These are phyloP conservation scores for Drosophila multiciliata DNA, from an alignment of 2,888 invertebrate genomes.

Conservation along the genomic window DNA sequence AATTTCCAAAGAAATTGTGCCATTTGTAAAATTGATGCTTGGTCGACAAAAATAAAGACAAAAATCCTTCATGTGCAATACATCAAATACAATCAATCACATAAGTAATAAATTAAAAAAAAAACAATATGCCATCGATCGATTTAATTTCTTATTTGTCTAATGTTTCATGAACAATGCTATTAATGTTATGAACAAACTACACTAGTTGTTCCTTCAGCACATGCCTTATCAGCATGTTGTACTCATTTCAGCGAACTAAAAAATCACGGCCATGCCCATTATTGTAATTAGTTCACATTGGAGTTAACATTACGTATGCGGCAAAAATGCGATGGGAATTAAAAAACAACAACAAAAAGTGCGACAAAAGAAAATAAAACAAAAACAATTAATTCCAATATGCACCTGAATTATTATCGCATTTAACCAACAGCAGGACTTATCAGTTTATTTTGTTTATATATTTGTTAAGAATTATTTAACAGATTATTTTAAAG, in stretches of 20 bases:
- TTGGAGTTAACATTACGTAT: constrained; percentile 37
- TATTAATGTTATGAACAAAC: constrained; percentile 9
- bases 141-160: constrained; percentile 53
- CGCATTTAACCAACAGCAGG: not conserved
- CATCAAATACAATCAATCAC: constrained; percentile 44
- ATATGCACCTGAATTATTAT: constrained; percentile 6
- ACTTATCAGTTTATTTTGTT: not conserved
- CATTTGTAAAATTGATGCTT: constrained; percentile 7
- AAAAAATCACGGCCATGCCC: constrained; percentile 53
- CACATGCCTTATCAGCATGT: constrained; percentile 55
- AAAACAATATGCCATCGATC: constrained; percentile 25
- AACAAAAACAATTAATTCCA: not conserved
- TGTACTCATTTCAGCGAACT: constrained; percentile 37
- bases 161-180: constrained; percentile 19
- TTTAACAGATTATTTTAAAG: not conserved
- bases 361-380: not conserved
- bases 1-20: not conserved
- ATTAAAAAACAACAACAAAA: not conserved
- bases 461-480: not conserved
- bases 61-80: constrained; percentile 4
- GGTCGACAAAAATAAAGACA: not conserved
- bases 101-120: constrained; percentile 7
- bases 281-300: constrained; percentile 73
- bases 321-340: constrained; percentile 11
- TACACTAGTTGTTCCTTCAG: constrained; percentile 23